Conservation (phyloP, 2,888 invertebrate genomes). For the Melanotus villosus region DNA sequence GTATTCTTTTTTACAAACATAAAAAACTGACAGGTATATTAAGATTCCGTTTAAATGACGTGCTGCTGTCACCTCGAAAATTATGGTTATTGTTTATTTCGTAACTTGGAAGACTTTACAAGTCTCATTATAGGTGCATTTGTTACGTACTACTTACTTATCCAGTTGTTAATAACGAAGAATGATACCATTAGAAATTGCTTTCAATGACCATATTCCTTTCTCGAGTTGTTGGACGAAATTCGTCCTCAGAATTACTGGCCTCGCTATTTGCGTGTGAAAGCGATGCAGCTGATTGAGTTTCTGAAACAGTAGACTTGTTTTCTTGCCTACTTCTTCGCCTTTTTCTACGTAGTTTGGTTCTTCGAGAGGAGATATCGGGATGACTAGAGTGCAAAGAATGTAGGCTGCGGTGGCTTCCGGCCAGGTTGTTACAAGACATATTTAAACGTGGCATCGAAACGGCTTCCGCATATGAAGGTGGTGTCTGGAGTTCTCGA, state of each 20-base stretch:
- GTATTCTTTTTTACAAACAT: too few relatives aligned
- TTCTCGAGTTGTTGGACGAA: constrained; percentile 3
- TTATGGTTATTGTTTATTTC: too few relatives aligned
- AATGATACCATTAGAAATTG: constrained; percentile 19
- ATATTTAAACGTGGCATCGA: constrained; percentile 79
- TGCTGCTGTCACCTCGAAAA: too few relatives aligned
- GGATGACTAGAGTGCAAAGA: constrained; percentile 36
- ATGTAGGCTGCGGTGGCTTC: constrained; percentile 61
- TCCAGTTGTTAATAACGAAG: neutral
- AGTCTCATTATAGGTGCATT: too few relatives aligned
- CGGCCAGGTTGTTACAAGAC: constrained; percentile 70
- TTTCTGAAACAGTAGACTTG: constrained; percentile 37
- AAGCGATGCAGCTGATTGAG: constrained; percentile 40
- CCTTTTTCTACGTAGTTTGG: constrained; percentile 46
- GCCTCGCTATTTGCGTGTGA: constrained; percentile 31
- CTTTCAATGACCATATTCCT: constrained; percentile 26
- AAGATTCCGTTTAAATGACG: too few relatives aligned
- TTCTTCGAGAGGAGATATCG: constrained; percentile 31
- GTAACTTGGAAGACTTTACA: too few relatives aligned
- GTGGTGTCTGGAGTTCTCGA: constrained; percentile 78
- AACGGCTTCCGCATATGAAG: constrained; percentile 84
- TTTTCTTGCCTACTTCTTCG: constrained; percentile 32
- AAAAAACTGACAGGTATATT: too few relatives aligned
- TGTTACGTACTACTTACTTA: too few relatives aligned
- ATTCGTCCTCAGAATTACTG: constrained; percentile 37